Base-by-base conservation (phyloP, 2,113 vertebrate species). In the Gymnorhina tibicen region DNA sequence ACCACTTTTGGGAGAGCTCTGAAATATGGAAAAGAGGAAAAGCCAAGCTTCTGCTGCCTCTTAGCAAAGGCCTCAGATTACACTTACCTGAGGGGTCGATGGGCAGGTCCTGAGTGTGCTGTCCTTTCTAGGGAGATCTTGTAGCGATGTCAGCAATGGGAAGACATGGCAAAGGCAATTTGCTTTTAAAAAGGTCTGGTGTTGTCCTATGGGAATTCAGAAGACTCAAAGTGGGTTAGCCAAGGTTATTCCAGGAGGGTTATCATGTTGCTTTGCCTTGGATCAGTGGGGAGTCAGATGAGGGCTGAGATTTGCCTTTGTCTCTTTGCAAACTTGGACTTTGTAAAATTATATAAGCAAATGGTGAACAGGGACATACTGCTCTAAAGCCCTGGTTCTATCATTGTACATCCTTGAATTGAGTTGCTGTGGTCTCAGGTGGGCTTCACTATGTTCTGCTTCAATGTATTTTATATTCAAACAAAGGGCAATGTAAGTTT, bases 251-350 rank as follows among this genome's bases (percentile, higher is more conserved):
- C 7, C 60, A 50, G 13, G 59, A 33, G 5, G 1, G 1, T 1
- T 53, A 53, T 5, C 0, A 0, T 20, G 19, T 33, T 30, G 18
- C 16, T 49, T 74, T 53, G 46, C n/a, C 46, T 83, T 42, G 32
- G 28, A 69, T 73, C 50, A 8, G 5, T n/a, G 20, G 16, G 11
- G 28, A 79, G 28, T 69, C 24, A 35, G 15, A 49, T 13, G 7
- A 22, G 22, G n/a, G 21, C 22, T 66, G 46, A 24, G 7, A 22
- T 44, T 2, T 26, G 16, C 12, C 18, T 59, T 66, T 55, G 18
- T n/a, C 32, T 74, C 27, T 52, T 84, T 37, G 26, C 6, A 64
- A 56, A 75, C 14, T 11, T 64, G 9, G 11, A 21, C 20, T 30
- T 49, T 4, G 4, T 21, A 52, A 59, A 69, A 73, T 60, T 20